Conservation (phyloP, 2,888 invertebrate genomes). For the Neoitamus cyanurus region DNA sequence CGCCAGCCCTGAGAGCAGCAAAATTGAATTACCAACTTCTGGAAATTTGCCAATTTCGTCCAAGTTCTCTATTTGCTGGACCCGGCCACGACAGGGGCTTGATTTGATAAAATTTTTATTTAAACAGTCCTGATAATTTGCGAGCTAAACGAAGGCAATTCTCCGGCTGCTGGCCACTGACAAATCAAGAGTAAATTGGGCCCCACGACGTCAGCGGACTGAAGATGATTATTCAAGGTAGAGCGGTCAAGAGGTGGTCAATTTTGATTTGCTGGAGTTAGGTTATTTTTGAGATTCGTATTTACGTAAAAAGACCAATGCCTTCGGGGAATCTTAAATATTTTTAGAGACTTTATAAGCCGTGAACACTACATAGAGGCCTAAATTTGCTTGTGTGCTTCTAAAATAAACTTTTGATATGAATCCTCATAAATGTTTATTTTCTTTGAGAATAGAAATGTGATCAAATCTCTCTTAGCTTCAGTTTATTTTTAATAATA, state of each 20-base stretch:
- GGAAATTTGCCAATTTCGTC: neutral
- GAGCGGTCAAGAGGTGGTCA: neutral
- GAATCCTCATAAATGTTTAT: neutral
- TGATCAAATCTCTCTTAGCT: neutral
- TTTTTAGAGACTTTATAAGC: neutral
- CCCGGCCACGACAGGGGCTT: neutral
- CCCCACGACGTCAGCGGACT: neutral
- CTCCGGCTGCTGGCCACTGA: neutral
- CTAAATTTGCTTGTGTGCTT: neutral
- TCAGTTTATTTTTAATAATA: neutral
- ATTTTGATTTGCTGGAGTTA: neutral
- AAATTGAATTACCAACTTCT: neutral
- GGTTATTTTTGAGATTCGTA: neutral
- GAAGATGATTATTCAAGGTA: neutral
- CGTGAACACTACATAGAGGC: neutral
- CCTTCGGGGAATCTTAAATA: neutral
- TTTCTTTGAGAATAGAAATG: neutral
- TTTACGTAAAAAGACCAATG: neutral
- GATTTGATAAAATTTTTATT: neutral
- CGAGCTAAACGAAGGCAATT: neutral
- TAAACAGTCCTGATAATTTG: neutral
- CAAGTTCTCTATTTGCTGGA: neutral
- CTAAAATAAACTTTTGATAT: neutral
- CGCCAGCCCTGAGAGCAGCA: neutral
- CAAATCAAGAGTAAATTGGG: neutral